These are phyloP conservation scores for Seira musarum DNA, from an alignment of 2,888 invertebrate species.

Conservation along the genomic window DNA sequence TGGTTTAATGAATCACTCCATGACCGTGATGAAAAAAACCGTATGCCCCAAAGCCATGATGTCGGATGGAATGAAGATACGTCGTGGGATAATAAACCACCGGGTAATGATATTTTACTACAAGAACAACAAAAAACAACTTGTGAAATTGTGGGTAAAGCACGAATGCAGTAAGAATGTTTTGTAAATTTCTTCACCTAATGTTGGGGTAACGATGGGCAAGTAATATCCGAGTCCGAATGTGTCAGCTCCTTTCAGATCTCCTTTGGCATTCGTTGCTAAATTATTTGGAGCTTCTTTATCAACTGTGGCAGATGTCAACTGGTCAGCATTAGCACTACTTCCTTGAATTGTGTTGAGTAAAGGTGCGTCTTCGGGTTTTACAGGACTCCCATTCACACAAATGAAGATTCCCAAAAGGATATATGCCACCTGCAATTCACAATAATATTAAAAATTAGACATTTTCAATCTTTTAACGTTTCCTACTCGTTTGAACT, in stretches of 20 bases:
- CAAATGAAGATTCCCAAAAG: no score
- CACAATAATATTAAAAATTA: no score
- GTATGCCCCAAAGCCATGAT: slow-evolving; percentile 51
- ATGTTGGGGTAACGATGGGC: slow-evolving; percentile 27
- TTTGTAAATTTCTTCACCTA: slow-evolving; percentile 20
- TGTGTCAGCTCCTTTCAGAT: slow-evolving; percentile 50
- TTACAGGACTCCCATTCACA: background rate
- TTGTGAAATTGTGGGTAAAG: background rate
- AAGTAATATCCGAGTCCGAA: slow-evolving; percentile 55
- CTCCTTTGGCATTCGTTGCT: slow-evolving; percentile 18
- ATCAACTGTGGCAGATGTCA: slow-evolving; percentile 21
- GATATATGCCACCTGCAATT: no score
- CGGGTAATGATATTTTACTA: slow-evolving; percentile 49
- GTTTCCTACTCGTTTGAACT: no score
- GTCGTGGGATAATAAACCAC: slow-evolving; percentile 31
- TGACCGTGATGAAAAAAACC: slow-evolving; percentile 45
- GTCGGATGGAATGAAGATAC: slow-evolving; percentile 45
- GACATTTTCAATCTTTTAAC: no score
- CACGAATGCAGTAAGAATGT: background rate
- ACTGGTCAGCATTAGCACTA: slow-evolving; percentile 14
- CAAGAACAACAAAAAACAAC: background rate
- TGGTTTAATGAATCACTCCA: slow-evolving; percentile 26
- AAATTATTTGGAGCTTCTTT: slow-evolving; percentile 6
- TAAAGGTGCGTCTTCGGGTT: background rate
- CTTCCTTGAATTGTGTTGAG: background rate